Conservation (phyloP, 2,888 invertebrate species). For the Arctia plantaginis region DNA sequence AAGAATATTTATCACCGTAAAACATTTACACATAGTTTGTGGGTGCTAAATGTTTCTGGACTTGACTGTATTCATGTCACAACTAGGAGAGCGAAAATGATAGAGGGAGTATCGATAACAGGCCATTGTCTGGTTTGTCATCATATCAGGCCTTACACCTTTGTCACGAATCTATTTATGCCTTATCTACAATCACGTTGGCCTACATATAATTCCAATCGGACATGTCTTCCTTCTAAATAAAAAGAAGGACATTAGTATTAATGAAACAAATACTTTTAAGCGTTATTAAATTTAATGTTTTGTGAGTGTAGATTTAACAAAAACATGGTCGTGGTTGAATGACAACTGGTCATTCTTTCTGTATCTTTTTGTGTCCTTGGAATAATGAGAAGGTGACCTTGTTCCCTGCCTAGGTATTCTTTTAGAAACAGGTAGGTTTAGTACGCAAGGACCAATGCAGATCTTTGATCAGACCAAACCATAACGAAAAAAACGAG, state of each 20-base stretch:
- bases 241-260: neutral
- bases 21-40: neutral
- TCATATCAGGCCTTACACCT: constrained; percentile 39
- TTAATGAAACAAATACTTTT: neutral
- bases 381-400: no score
- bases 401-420: no score
- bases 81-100: constrained; percentile 14
- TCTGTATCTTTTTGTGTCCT: neutral
- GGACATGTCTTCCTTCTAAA: neutral
- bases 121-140: constrained; percentile 42
- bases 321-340: no score
- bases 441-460: no score
- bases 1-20: neutral
- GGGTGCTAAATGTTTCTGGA: neutral
- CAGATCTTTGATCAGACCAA: no score
- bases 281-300: neutral
- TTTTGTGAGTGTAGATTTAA: neutral
- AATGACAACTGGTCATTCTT: no score
- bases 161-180: constrained; percentile 40
- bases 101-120: constrained; percentile 35
- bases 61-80: neutral
- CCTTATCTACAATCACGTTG: constrained; percentile 19
- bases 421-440: no score
- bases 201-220: constrained; percentile 7
- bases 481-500: no score